Percentiles rank a stretch among this genome's conserved stretches.
Conservation (phyloP, 2,113 vertebrate genomes). For the Theropithecus gelada region DNA sequence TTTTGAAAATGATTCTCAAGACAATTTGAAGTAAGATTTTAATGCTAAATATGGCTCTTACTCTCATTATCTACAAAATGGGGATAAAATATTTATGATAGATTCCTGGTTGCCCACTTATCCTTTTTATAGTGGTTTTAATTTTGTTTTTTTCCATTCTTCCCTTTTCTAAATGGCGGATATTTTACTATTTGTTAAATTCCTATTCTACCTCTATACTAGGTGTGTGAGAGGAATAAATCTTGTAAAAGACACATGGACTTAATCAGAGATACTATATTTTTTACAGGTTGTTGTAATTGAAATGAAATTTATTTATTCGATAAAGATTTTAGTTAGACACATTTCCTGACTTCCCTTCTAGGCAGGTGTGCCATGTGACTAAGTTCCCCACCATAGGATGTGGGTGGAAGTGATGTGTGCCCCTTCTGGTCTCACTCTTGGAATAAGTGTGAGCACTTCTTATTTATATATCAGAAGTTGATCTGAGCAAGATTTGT, state of each 20-base stretch:
- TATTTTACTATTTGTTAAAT: not conserved
- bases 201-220: not conserved
- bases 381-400: not conserved
- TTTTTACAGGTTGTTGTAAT: not conserved
- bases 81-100: not conserved
- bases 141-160: not conserved
- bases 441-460: not conserved
- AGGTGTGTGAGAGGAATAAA: not conserved
- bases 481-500: not conserved
- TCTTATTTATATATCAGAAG: not conserved
- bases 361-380: not conserved
- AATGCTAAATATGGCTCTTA: not conserved
- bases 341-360: not conserved
- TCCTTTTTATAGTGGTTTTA: not conserved
- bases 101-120: not conserved
- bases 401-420: not conserved
- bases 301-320: not conserved
- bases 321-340: not conserved
- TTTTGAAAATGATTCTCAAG: constrained; percentile 12
- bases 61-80: not conserved
- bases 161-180: not conserved
- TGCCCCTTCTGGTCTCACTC: not conserved
- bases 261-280: not conserved
- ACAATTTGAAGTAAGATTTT: not conserved
- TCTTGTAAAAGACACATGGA: not conserved